Evolutionary conservation across 2,888 invertebrate species (phyloP), one percentile per base, ranked within the genome.

Genomic region (Aethes cnicana): DNA sequence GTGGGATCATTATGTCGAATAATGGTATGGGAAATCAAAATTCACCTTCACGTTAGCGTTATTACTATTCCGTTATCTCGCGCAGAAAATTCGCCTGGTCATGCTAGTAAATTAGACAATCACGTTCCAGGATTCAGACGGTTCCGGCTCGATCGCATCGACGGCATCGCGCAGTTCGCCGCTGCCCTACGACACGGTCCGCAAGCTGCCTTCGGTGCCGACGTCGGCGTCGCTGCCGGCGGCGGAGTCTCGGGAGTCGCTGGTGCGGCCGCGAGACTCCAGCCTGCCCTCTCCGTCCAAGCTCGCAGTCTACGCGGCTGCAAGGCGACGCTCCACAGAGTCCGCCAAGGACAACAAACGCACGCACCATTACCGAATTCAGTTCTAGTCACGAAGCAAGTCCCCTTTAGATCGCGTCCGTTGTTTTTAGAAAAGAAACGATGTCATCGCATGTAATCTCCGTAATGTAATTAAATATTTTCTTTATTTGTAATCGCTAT

Each of bases 361-460:
- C 52, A 91, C 92, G 17, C 93, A 92, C 71, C 94, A 94, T 75
- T 95, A 94, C 74, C 91, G 94, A 55, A 94, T 95, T 70, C 94
- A 94, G 72, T 95, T 95, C 78, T 95, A 87, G 76, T 35, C 30
- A 20, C 23, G 23, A 18, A 7, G 16, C 17, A 21, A 32, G 42
- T 50, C 47, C 23, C n/a, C n/a, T n/a, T n/a, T n/a, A n/a, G n/a
- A 46, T 42, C 18, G n/a, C 50, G 47, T 54, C 33, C n/a, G n/a
- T n/a, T n/a, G n/a, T n/a, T n/a, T n/a, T n/a, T n/a, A n/a, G n/a
- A n/a, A n/a, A n/a, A n/a, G n/a, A n/a, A n/a, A n/a, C n/a, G n/a
- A n/a, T n/a, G n/a, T n/a, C n/a, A n/a, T n/a, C n/a, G n/a, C n/a
- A n/a, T n/a, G n/a, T n/a, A n/a, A n/a, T n/a, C n/a, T n/a, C n/a